Evolutionary conservation across 1,140 invertebrate species (phyloP).

Genomic region (Trichonephila clavipes): DNA sequence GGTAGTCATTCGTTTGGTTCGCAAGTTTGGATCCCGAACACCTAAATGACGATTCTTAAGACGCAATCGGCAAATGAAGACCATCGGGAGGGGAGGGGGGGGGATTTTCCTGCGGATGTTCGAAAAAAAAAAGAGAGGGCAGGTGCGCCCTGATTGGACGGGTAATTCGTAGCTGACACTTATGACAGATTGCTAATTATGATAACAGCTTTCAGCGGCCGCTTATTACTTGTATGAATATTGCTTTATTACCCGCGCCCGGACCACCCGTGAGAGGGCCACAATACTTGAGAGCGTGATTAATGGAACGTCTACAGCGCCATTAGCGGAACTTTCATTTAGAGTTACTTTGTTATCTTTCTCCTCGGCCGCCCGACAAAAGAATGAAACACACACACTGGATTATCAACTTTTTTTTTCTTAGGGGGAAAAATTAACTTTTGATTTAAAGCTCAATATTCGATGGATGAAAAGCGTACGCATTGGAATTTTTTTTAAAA

Average conservation of each 20-base stretch:
- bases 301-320: conserved; percentile 3
- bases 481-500: too few relatives aligned
- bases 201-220: conserved; percentile 71
- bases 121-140: not conserved
- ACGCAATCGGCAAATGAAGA: not conserved
- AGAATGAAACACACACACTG: not conserved
- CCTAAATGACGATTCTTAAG: not conserved
- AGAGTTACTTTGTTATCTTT: not conserved
- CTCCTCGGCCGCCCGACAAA: too few relatives aligned
- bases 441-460: too few relatives aligned
- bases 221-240: conserved; percentile 74
- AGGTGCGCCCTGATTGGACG: conserved; percentile 13
- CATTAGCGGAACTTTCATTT: conserved; percentile 35
- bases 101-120: not conserved
- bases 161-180: conserved; percentile 68
- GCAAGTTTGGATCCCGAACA: not conserved
- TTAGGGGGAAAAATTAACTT: not conserved
- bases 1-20: not conserved
- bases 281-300: conserved; percentile 39
- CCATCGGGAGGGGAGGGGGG: not conserved
- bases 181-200: conserved; percentile 74
- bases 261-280: conserved; percentile 66
- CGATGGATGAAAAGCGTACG: too few relatives aligned
- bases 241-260: conserved; percentile 58
- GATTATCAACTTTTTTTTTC: not conserved